phyloP scores from a whole-genome alignment of 2,113 vertebrate species.

The Sturnus vulgaris region DNA sequence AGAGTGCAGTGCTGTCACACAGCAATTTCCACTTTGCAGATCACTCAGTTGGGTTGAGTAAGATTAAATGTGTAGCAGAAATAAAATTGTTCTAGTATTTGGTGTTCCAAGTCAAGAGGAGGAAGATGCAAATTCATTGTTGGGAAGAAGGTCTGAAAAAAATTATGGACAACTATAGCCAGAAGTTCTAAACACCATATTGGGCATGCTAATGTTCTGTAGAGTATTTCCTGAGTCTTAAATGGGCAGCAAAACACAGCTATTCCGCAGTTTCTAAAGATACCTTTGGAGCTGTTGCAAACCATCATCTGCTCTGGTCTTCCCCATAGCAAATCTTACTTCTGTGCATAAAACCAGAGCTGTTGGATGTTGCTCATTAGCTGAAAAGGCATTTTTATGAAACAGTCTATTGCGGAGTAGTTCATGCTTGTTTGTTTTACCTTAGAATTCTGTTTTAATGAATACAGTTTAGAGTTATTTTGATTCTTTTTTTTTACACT shows the following conservation, averaged over 20 bases:
- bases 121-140: not conserved
- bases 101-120: not conserved
- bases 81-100: not conserved
- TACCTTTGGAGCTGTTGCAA: not conserved
- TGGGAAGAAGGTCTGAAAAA: not conserved
- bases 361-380: not conserved
- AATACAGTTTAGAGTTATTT: not conserved
- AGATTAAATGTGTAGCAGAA: not conserved
- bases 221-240: not conserved
- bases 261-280: not conserved
- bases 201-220: not conserved
- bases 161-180: not conserved
- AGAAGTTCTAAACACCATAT: not conserved
- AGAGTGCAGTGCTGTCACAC: not conserved
- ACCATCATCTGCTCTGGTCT: not conserved
- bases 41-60: not conserved
- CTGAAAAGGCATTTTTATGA: not conserved
- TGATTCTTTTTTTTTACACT: not conserved
- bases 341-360: not conserved
- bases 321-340: not conserved
- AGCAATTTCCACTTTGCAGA: not conserved
- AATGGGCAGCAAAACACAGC: not conserved
- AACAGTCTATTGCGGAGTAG: accelerated
- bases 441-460: not conserved
- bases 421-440: not conserved